A percentile compares a stretch with the other conserved stretches of the same genome.
phyloP scores from a whole-genome alignment of 2,113 vertebrate genomes.

The Phalacrocorax carbo region DNA sequence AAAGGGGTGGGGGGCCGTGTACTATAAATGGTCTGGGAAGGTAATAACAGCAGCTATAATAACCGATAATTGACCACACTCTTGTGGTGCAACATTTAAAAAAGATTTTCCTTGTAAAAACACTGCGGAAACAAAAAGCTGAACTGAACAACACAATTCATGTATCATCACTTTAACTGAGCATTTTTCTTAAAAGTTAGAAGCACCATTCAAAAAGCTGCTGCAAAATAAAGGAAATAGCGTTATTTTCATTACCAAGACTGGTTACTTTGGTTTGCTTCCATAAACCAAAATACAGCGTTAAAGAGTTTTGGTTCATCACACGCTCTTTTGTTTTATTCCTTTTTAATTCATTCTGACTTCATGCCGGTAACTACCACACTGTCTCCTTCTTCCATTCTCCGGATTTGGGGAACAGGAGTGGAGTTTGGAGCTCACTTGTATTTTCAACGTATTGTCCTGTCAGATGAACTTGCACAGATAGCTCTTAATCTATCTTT shows the following conservation, averaged over 20 bases:
- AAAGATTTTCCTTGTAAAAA: not conserved
- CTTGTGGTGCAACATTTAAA: not conserved
- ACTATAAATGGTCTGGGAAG: not conserved
- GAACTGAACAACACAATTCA: not conserved
- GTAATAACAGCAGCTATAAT: not conserved
- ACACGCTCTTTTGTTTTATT: not conserved
- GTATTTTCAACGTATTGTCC: not conserved
- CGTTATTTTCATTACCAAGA: not conserved
- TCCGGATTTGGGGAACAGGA: not conserved
- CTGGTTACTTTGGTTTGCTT: not conserved
- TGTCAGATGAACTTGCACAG: not conserved
- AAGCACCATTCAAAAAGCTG: not conserved
- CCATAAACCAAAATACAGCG: not conserved
- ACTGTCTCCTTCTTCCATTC: not conserved
- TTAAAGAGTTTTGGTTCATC: not conserved
- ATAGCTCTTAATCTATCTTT: not conserved
- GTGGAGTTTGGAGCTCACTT: not conserved
- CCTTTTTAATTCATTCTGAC: not conserved
- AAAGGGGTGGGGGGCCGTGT: accelerated
- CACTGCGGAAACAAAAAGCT: not conserved
- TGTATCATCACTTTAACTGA: not conserved
- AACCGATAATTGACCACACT: not conserved
- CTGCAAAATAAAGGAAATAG: not conserved
- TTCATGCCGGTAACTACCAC: not conserved
- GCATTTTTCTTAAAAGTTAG: not conserved